phyloP scores from a whole-genome alignment of 2,797 vertebrate genomes.

The Lepus townsendii region DNA sequence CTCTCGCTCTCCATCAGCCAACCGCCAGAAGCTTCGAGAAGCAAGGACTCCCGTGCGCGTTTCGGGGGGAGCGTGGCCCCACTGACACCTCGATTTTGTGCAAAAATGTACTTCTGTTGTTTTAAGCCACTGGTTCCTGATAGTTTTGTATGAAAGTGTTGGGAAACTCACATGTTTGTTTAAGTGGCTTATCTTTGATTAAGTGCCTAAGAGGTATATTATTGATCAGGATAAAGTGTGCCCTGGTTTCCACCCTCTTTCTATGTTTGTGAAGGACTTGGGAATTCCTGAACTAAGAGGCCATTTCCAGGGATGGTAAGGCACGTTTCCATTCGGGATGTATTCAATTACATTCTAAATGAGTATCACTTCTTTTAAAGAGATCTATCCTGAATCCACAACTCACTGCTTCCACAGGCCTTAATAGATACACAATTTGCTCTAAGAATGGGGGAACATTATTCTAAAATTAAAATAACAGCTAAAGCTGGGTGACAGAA shows the following conservation, averaged over 20 bases:
- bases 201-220: constrained; percentile 48
- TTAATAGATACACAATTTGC: constrained; percentile 85
- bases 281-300: constrained; percentile 78
- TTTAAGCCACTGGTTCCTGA: neutral
- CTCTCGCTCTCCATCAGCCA: too few relatives aligned
- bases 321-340: constrained; percentile 77
- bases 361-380: constrained; percentile 81
- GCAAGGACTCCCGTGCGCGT: too few relatives aligned
- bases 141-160: neutral
- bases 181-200: constrained; percentile 63
- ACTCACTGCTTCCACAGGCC: constrained; percentile 73
- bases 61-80: neutral
- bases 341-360: constrained; percentile 87
- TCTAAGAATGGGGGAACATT: constrained; percentile 81
- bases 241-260: neutral
- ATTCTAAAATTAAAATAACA: constrained; percentile 80
- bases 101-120: neutral
- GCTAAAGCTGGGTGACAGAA: constrained; percentile 80
- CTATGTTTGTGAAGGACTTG: constrained; percentile 72
- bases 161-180: neutral
- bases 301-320: constrained; percentile 82
- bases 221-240: constrained; percentile 40
- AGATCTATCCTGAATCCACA: constrained; percentile 79
- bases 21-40: neutral
- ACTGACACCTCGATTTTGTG: neutral